phyloP scores from a whole-genome alignment of 2,797 vertebrate species.

The Corythornis leucogaster region DNA sequence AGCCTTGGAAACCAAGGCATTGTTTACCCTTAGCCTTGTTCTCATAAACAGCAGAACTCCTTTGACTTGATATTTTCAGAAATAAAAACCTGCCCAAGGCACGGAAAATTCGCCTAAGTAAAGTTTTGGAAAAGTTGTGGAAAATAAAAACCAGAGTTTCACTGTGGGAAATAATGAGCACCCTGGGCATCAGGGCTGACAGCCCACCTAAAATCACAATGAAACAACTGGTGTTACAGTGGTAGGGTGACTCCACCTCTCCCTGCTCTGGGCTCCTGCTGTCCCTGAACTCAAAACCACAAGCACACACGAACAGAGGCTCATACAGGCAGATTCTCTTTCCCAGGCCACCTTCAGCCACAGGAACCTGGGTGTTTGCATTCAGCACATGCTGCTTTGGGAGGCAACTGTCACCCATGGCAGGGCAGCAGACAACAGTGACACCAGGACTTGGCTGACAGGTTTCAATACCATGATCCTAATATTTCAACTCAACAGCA shows the following conservation, averaged over 20 bases:
- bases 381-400: fast-evolving
- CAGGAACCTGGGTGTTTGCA: fast-evolving
- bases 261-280: fast-evolving
- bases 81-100: constrained; percentile 34
- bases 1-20: constrained; percentile 6
- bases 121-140: background rate
- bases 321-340: fast-evolving
- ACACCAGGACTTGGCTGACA: background rate
- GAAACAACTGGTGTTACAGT: background rate
- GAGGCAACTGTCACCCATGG: fast-evolving
- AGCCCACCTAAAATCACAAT: background rate
- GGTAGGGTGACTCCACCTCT: background rate
- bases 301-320: fast-evolving
- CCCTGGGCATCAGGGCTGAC: background rate
- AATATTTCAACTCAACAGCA: background rate
- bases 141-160: background rate
- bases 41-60: constrained; percentile 19
- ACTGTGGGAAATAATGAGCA: background rate
- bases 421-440: background rate
- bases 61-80: constrained; percentile 5
- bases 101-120: background rate
- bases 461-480: background rate
- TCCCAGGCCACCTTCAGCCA: background rate
- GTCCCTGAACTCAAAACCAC: background rate
- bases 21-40: constrained; percentile 22